These are phyloP conservation scores for Proteles cristata DNA, from an alignment of 2,113 vertebrate genomes.

Conservation along the genomic window DNA sequence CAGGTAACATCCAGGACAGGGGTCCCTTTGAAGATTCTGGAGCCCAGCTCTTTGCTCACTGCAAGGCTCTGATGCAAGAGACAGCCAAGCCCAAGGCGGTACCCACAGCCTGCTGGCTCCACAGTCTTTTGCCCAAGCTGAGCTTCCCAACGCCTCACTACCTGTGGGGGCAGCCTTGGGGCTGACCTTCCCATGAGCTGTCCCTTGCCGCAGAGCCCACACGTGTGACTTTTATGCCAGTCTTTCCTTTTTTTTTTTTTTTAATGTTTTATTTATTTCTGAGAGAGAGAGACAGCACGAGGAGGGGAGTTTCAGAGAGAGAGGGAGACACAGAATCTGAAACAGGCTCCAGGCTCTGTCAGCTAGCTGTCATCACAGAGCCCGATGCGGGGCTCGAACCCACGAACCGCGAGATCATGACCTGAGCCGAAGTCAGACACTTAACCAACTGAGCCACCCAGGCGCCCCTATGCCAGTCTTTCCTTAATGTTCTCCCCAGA, in stretches of 20 bases:
- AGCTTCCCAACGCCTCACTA: neutral
- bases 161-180: neutral
- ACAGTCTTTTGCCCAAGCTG: neutral
- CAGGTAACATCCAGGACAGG: neutral
- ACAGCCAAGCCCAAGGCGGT: neutral
- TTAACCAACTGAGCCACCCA: too few species aligned
- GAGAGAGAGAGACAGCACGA: too few species aligned
- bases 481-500: neutral
- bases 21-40: neutral
- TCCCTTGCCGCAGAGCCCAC: neutral
- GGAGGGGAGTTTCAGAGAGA: too few species aligned
- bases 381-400: too few species aligned
- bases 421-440: too few species aligned
- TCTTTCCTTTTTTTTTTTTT: neutral
- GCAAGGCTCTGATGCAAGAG: neutral
- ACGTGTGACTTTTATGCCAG: neutral
- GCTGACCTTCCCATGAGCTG: neutral
- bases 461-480: neutral
- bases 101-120: neutral
- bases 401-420: too few species aligned
- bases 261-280: too few species aligned
- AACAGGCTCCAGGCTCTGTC: too few species aligned
- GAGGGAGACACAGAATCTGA: too few species aligned
- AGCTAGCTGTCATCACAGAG: too few species aligned
- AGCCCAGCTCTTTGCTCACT: neutral